These are phyloP conservation scores for Leptocoma aspasia DNA, from an alignment of 2,113 vertebrate species.

Conservation along the genomic window DNA sequence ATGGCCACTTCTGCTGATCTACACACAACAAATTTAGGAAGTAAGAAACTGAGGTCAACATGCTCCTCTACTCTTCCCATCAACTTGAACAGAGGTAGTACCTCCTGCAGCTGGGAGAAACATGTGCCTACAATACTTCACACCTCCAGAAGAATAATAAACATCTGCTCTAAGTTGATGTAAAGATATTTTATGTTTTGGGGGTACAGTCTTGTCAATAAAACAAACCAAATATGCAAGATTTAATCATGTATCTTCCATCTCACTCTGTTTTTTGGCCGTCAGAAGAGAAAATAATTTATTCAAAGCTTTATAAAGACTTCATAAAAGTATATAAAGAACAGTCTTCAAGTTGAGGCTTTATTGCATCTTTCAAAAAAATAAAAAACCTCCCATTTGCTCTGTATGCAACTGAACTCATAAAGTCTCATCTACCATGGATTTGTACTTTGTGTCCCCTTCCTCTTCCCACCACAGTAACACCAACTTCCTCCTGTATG, in stretches of 20 bases:
- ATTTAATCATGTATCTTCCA: background rate
- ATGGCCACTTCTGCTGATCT: background rate
- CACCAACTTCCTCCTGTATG: conserved; percentile 27
- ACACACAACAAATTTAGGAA: background rate
- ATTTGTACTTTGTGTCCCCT: conserved; percentile 1
- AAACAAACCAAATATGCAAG: background rate
- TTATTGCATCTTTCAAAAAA: background rate
- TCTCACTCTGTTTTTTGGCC: background rate
- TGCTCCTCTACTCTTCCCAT: background rate
- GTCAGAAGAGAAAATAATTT: background rate
- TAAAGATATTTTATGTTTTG: background rate
- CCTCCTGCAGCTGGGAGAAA: background rate
- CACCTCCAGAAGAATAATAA: background rate
- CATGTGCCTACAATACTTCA: background rate
- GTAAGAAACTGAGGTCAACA: background rate
- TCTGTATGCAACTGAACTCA: background rate
- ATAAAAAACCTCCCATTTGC: background rate
- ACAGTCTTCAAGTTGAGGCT: background rate
- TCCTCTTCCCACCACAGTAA: background rate
- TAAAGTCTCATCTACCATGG: background rate
- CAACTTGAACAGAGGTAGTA: background rate
- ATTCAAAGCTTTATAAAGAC: background rate
- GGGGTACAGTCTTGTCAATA: background rate
- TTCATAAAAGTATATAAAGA: background rate
- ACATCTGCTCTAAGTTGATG: background rate